Conservation (phyloP, 2,888 invertebrate species). For the Mimumesa dahlbomi region DNA sequence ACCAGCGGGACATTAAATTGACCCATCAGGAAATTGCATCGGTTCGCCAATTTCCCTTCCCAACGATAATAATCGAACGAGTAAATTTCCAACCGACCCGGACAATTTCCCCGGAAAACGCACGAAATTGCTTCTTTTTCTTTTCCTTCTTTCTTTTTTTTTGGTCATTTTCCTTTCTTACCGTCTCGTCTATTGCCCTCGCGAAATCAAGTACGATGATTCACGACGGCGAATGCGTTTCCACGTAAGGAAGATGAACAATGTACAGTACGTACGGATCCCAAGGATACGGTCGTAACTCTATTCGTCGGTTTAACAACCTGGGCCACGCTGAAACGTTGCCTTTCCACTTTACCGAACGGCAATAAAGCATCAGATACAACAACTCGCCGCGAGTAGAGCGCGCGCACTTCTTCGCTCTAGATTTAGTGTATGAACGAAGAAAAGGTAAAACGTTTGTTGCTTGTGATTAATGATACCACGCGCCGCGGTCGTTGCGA, state of each 20-base stretch:
- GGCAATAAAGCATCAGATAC: slow-evolving; percentile 52
- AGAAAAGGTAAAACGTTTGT: slow-evolving; percentile 58
- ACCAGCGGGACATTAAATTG: too few relatives aligned
- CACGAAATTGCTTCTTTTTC: too few relatives aligned
- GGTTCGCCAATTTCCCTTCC: too few relatives aligned
- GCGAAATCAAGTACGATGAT: slow-evolving; percentile 14
- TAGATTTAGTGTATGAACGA: slow-evolving; percentile 34
- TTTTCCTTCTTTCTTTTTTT: too few relatives aligned
- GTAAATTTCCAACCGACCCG: too few relatives aligned
- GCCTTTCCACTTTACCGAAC: slow-evolving; percentile 42
- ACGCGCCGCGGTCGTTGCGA: slow-evolving; percentile 52
- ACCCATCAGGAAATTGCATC: too few relatives aligned
- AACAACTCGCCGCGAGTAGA: slow-evolving; percentile 29
- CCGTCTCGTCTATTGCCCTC: slow-evolving; percentile 5
- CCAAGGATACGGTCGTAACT: slow-evolving; percentile 47
- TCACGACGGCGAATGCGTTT: slow-evolving; percentile 2
- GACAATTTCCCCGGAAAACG: too few relatives aligned
- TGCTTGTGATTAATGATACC: slow-evolving; percentile 52
- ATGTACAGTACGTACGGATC: background rate
- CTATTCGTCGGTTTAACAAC: slow-evolving; percentile 54
- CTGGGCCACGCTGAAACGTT: slow-evolving; percentile 21
- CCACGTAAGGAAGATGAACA: slow-evolving; percentile 1
- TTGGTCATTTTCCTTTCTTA: too few relatives aligned
- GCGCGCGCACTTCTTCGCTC: slow-evolving; percentile 24
- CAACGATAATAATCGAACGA: too few relatives aligned